These are phyloP conservation scores for Leptogaster cylindrica DNA, from an alignment of 2,888 invertebrate genomes.

Conservation along the genomic window DNA sequence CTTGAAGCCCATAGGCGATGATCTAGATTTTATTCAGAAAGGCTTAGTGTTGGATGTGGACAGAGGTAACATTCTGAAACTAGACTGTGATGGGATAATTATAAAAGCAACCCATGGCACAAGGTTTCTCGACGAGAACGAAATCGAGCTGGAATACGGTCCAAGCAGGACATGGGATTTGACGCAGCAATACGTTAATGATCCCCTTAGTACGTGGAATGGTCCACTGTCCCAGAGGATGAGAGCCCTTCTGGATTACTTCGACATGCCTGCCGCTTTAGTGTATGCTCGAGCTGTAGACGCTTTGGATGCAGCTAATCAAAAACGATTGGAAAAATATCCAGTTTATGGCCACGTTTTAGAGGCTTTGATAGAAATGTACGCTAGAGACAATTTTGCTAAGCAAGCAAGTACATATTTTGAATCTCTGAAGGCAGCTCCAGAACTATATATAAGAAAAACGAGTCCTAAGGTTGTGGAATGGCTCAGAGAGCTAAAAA, in stretches of 20 bases:
- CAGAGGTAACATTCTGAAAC: conserved; percentile 70
- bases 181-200: conserved; percentile 63
- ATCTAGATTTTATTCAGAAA: conserved; percentile 72
- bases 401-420: conserved; percentile 69
- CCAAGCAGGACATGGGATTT: conserved; percentile 65
- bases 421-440: conserved; percentile 65
- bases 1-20: conserved; percentile 63
- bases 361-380: conserved; percentile 69
- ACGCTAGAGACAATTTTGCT: conserved; percentile 65
- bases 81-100: conserved; percentile 68
- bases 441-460: conserved; percentile 67
- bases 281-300: conserved; percentile 73
- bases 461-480: conserved; percentile 63
- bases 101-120: conserved; percentile 73
- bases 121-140: conserved; percentile 61
- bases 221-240: conserved; percentile 67
- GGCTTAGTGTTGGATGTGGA: conserved; percentile 75
- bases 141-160: conserved; percentile 68
- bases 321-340: conserved; percentile 60
- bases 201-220: conserved; percentile 69
- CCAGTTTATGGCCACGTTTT: conserved; percentile 71
- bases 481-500: conserved; percentile 68
- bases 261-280: conserved; percentile 72
- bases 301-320: conserved; percentile 64
- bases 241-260: conserved; percentile 74